Evolutionary conservation across 2,113 vertebrate species (phyloP).

Genomic region (Tachycineta bicolor): DNA sequence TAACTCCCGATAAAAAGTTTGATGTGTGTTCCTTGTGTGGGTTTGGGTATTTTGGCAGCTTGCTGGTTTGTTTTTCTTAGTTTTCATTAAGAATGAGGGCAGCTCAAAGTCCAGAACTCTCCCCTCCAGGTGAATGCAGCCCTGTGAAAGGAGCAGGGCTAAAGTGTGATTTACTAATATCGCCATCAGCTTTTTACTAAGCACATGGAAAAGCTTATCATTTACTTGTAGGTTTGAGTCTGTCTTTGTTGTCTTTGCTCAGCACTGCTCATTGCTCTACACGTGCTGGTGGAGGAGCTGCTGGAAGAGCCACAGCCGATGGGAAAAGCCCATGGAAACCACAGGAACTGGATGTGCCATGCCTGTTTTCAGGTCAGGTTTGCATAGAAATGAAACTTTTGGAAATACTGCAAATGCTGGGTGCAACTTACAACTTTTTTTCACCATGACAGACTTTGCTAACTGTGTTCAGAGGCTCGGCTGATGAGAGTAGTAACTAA

Average conservation of each 20-base stretch:
- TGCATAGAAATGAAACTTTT: neutral
- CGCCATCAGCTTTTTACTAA: accelerated
- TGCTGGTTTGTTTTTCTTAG: neutral
- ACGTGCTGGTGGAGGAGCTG: accelerated
- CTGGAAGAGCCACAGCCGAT: neutral
- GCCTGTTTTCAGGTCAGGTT: neutral
- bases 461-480: neutral
- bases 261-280: accelerated
- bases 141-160: neutral
- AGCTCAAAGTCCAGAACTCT: accelerated
- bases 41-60: accelerated
- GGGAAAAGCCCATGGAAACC: neutral
- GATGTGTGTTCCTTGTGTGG: neutral
- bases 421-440: neutral
- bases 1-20: accelerated
- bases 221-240: accelerated
- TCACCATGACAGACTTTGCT: neutral
- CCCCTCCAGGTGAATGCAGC: accelerated
- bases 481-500: neutral
- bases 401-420: neutral
- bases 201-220: accelerated
- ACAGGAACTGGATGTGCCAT: accelerated
- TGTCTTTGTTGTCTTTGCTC: neutral
- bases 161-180: too few relatives aligned
- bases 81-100: accelerated